These are phyloP conservation scores for Malurus melanocephalus DNA, from an alignment of 2,113 vertebrate species.

Conservation along the genomic window DNA sequence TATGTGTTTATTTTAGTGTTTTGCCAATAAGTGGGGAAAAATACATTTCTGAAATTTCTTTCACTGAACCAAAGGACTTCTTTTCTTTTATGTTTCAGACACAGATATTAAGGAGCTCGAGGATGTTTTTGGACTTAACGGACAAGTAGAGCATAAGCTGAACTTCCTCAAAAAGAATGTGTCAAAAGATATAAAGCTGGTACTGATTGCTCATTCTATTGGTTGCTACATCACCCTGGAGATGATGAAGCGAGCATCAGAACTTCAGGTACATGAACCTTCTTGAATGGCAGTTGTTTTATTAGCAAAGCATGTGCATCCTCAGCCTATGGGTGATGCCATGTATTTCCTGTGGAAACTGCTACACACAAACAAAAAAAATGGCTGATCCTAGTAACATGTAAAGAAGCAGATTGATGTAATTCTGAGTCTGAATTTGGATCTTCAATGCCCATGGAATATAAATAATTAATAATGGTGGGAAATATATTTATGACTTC, in stretches of 20 bases:
- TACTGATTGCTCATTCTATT: constrained; percentile 91
- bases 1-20: background rate
- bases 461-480: background rate
- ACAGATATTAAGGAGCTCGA: constrained; percentile 59
- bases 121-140: constrained; percentile 87
- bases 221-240: constrained; percentile 89
- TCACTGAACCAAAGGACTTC: background rate
- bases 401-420: background rate
- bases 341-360: background rate
- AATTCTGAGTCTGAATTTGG: background rate
- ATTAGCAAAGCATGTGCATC: background rate
- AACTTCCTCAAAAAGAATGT: constrained; percentile 84
- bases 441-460: background rate
- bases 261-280: constrained; percentile 77
- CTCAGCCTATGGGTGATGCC: background rate
- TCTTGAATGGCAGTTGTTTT: background rate
- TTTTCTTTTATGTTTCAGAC: constrained; percentile 71
- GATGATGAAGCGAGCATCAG: constrained; percentile 84
- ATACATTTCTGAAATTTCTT: background rate
- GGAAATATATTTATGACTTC: background rate
- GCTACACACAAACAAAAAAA: background rate
- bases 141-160: constrained; percentile 92
- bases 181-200: constrained; percentile 79
- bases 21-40: background rate
- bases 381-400: background rate